A percentile compares a stretch with the other conserved stretches of the same genome.
These are phyloP conservation scores for Ormyrus nitidulus DNA, from an alignment of 2,888 invertebrate species.

Conservation along the genomic window DNA sequence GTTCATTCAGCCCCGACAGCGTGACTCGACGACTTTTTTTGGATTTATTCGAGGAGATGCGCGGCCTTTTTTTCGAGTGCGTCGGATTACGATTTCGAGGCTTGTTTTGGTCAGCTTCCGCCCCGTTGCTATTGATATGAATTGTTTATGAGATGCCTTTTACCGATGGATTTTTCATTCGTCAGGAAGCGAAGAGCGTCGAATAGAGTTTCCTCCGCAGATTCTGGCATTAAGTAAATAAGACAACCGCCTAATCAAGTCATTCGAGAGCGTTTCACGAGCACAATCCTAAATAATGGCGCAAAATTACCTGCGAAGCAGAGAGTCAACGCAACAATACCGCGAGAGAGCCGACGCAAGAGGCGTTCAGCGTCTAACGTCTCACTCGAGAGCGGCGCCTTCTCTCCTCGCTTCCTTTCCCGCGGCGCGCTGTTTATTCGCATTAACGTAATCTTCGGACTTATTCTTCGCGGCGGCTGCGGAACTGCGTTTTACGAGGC, in stretches of 20 bases:
- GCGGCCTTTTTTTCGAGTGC: neutral
- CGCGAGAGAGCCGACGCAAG: too few relatives aligned
- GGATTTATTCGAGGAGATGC: neutral
- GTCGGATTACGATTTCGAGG: slow-evolving; percentile 25
- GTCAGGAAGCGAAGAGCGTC: neutral
- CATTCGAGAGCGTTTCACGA: too few relatives aligned
- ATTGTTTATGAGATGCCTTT: neutral
- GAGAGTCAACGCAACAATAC: too few relatives aligned
- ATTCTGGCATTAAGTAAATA: too few relatives aligned
- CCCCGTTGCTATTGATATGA: neutral
- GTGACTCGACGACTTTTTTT: slow-evolving; percentile 43
- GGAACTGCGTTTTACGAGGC: slow-evolving; percentile 2
- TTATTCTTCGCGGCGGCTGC: neutral
- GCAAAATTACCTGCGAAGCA: too few relatives aligned
- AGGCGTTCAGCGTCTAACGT: too few relatives aligned
- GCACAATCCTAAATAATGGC: too few relatives aligned
- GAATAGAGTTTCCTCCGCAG: too few relatives aligned
- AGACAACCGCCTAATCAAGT: too few relatives aligned
- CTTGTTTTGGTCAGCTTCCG: slow-evolving; percentile 10
- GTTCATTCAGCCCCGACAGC: neutral
- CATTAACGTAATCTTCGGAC: too few relatives aligned
- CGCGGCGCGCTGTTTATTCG: too few relatives aligned
- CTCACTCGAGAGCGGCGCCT: neutral
- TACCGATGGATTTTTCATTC: neutral
- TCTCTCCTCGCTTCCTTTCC: neutral